Evolutionary conservation across 1,140 invertebrate species (phyloP), one percentile per base, ranked within the genome.

Genomic region (Rhopalosiphum maidis): DNA sequence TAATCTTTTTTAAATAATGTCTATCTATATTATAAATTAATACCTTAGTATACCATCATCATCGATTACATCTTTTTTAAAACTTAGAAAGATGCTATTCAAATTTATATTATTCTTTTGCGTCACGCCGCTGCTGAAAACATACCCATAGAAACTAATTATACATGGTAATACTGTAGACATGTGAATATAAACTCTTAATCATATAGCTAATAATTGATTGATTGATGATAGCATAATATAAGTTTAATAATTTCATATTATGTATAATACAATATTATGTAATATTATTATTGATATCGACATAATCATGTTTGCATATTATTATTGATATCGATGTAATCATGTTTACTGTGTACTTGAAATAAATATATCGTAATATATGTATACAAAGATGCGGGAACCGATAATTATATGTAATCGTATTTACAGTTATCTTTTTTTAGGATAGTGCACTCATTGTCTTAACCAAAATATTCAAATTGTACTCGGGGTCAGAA

Each of bases 251-350:
- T n/a, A 18, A 77, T 77, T 77, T 77, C 60, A 77, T 77, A 77
- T 77, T 77, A 77, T 77, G 60, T 77, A n/a, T 77, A 77, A 77
- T 77, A n/a, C 60, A 77, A 77, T n/a, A 77, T 77, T n/a, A 77
- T 77, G 60, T 77, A 77, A 77, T 77, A 77, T 35, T 77, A 77
- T 77, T 77, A 77, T 77, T 77, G 30, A 30, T 77, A 77, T n/a
- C 60, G 15, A 77, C 60, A 9, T 68, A 68, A 30, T 68, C 60
- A 11, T 68, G 60, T 68, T 30, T 68, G 9, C 9, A 46, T 46
- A 46, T 46, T 46, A 46, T 46, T 46, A 9, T 46, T 23, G 22
- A 60, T 68, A 68, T 30, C 60, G 11, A 68, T 25, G 30, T 77
- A 77, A n/a, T 77, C 30, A 18, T 77, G 60, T 77, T n/a, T 77